These are phyloP conservation scores for Globodera rostochiensis DNA, from an alignment of 1,140 invertebrate genomes.

Conservation along the genomic window DNA sequence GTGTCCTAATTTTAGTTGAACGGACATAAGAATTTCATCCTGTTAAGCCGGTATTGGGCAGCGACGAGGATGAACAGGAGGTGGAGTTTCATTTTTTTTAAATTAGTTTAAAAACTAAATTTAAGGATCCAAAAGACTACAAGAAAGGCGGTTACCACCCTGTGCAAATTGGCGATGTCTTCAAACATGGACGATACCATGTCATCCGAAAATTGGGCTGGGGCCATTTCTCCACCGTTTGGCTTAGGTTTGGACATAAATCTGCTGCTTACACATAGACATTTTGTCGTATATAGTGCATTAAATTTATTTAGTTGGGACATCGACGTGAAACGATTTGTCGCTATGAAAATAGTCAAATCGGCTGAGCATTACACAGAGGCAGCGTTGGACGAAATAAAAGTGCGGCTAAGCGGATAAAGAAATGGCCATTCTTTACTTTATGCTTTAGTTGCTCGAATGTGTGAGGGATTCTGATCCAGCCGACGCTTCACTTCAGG, in stretches of 20 bases:
- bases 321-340: constrained; percentile 83
- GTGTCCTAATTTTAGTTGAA: not conserved
- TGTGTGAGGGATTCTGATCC: constrained; percentile 41
- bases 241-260: constrained; percentile 39
- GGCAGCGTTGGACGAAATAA: constrained; percentile 97
- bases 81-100: not conserved
- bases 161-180: constrained; percentile 51
- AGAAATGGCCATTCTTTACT: not conserved
- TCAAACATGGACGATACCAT: constrained; percentile 49
- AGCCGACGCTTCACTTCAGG: constrained; percentile 19
- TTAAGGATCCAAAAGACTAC: constrained; percentile 43
- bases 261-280: not conserved
- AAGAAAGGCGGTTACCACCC: constrained; percentile 52
- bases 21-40: not conserved
- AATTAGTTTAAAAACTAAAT: not conserved
- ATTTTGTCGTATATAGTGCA: not conserved
- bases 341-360: constrained; percentile 97
- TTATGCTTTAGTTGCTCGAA: constrained; percentile 39
- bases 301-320: constrained; percentile 41
- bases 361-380: constrained; percentile 96
- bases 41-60: constrained; percentile 17
- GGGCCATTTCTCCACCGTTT: constrained; percentile 58
- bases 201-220: constrained; percentile 55
- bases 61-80: constrained; percentile 43
- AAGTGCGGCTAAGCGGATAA: constrained; percentile 16